A percentile compares a stretch with the other conserved stretches of the same genome.
phyloP scores from a whole-genome alignment of 2,113 vertebrate genomes.

The Symphodus melops region DNA sequence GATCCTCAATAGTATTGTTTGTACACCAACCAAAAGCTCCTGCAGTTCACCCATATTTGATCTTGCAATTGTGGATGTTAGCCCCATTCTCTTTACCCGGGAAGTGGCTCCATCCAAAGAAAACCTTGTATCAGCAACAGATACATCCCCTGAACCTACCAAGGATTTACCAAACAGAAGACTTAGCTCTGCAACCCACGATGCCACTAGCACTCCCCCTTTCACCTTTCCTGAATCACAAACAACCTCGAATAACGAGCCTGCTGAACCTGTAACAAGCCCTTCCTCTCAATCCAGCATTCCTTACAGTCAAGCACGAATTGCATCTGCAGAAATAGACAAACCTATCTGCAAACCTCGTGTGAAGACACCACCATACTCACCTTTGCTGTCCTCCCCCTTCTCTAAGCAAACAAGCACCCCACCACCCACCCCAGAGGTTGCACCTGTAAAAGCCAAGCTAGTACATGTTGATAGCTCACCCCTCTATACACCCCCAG shows the following conservation, averaged over 20 bases:
- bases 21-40: conserved; percentile 36
- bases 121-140: not conserved
- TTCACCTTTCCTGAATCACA: conserved; percentile 22
- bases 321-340: conserved; percentile 60
- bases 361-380: conserved; percentile 43
- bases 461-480: conserved; percentile 50
- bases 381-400: conserved; percentile 35
- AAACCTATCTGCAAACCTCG: conserved; percentile 48
- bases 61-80: conserved; percentile 11
- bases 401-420: conserved; percentile 20
- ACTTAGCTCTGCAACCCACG: not conserved
- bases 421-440: conserved; percentile 50
- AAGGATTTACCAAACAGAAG: conserved; percentile 5
- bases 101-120: conserved; percentile 6
- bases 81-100: not conserved
- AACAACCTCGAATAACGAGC: conserved; percentile 18
- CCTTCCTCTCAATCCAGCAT: conserved; percentile 52
- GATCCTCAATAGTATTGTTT: conserved; percentile 23
- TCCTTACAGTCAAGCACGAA: conserved; percentile 32
- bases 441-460: conserved; percentile 44
- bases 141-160: not conserved
- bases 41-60: conserved; percentile 15
- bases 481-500: conserved; percentile 37
- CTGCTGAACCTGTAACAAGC: conserved; percentile 13
- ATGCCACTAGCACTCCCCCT: not conserved